Evolutionary conservation across 2,888 invertebrate species (phyloP).

Genomic region (Dichetophora obliterata): DNA sequence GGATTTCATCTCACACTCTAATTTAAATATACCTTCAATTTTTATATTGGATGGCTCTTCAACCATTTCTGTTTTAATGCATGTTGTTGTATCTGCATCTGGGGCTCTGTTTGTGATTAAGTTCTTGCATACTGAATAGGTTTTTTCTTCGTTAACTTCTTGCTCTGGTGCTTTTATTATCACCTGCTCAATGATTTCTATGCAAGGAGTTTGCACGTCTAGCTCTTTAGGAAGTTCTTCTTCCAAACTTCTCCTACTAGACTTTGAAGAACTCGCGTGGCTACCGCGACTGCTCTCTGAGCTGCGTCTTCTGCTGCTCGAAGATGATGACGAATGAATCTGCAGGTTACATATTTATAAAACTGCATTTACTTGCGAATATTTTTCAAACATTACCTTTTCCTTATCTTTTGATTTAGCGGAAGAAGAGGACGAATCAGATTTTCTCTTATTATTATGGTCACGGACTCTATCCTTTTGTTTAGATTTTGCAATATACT

Average conservation of each 20-base stretch:
- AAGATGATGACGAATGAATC: constrained; percentile 29
- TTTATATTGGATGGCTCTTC: background rate
- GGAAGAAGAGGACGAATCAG: constrained; percentile 51
- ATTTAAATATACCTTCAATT: background rate
- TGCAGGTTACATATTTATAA: background rate
- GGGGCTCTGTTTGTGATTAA: no score
- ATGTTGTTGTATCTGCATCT: background rate
- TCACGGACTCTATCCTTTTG: constrained; percentile 12
- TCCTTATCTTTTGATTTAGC: constrained; percentile 51
- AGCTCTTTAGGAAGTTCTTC: constrained; percentile 27
- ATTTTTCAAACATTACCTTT: constrained; percentile 45
- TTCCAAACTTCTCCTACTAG: constrained; percentile 43
- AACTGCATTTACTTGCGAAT: constrained; percentile 17
- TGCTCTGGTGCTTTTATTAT: background rate
- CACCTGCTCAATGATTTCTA: no score
- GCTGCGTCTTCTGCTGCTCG: constrained; percentile 60
- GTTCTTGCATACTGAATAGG: background rate
- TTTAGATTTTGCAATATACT: constrained; percentile 47
- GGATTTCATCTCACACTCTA: background rate
- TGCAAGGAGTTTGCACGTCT: background rate
- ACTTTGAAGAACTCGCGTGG: constrained; percentile 54
- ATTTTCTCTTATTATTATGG: constrained; percentile 41
- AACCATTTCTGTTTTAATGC: background rate
- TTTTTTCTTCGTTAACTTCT: constrained; percentile 1
- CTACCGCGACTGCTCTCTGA: constrained; percentile 65